Evolutionary conservation across 2,888 invertebrate species (phyloP), one percentile per base, ranked within the genome.

Genomic region (Euphydryas editha): DNA sequence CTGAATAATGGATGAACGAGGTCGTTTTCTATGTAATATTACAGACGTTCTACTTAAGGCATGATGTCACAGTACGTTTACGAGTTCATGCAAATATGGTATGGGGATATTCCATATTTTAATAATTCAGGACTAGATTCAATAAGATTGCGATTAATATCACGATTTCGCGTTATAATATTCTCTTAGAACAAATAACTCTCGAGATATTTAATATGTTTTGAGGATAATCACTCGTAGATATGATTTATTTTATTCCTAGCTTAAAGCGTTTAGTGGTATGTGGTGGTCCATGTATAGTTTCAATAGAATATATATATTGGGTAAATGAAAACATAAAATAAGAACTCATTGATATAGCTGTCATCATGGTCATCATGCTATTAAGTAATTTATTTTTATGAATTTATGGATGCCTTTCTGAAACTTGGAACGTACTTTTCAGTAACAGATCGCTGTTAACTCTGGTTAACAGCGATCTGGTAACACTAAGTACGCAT

Each of bases 71-170:
- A 37, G 7, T 20, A 20, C 20, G 46, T 37, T 62, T 62, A 62
- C 68, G 61, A 67, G 59, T 59, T 57, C 36, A 60, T 42, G 69
- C 57, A 64, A 58, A 58, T 63, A 61, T 58, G 51, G 39, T 54
- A 57, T 66, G 20, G 18, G 36, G 36, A 59, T 62, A 51, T 46
- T 69, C 17, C 42, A 62, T 36, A 59, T 63, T 68, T 67, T 59
- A 63, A 36, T 18, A 62, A 15, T 24, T 57, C 47, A 62, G 24
- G 44, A 55, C n/a, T 36, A 46, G 46, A n/a, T 36, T 36, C 8
- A 36, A 17, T 17, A 36, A n/a, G 21, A 24, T n/a, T 24, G n/a
- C 21, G 21, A 15, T 24, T 51, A 51, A 51, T 24, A n/a, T 24
- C 49, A 24, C 24, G 15, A 15, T 21, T 24, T 21, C 6, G 21